A percentile compares a stretch with the other conserved stretches of the same genome.
Evolutionary conservation across 2,888 invertebrate species (phyloP).

Genomic region (Timandra comae): DNA sequence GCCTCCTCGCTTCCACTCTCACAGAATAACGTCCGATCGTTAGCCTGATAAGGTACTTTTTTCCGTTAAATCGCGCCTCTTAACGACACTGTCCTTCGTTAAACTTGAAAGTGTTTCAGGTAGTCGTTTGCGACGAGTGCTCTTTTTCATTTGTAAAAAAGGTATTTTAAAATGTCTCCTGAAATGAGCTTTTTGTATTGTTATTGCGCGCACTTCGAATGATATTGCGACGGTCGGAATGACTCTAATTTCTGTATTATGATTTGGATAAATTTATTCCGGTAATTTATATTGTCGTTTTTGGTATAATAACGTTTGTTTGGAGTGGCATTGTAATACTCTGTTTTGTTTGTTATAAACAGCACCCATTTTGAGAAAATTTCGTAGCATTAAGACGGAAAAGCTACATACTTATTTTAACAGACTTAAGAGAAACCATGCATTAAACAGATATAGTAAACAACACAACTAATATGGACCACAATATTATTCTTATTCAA

Average conservation of each 20-base stretch:
- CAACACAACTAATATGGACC: too few relatives aligned
- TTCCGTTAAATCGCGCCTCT: constrained; percentile 57
- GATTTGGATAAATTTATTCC: constrained; percentile 10
- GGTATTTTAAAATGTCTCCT: constrained; percentile 39
- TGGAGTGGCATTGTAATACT: neutral
- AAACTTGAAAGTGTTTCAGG: constrained; percentile 64
- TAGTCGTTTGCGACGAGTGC: constrained; percentile 57
- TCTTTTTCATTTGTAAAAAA: constrained; percentile 59
- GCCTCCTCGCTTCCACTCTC: constrained; percentile 5
- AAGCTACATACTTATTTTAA: too few relatives aligned
- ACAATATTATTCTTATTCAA: too few relatives aligned
- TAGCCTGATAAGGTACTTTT: constrained; percentile 62
- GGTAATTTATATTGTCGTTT: constrained; percentile 5
- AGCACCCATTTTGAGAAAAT: too few relatives aligned
- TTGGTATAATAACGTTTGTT: neutral
- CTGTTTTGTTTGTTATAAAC: too few relatives aligned
- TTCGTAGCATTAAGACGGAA: too few relatives aligned
- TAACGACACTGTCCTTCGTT: constrained; percentile 61
- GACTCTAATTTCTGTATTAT: constrained; percentile 21
- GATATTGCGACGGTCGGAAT: constrained; percentile 23
- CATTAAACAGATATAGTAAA: too few relatives aligned
- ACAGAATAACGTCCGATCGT: constrained; percentile 46
- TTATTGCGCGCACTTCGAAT: constrained; percentile 38
- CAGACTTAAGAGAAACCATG: too few relatives aligned
- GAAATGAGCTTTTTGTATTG: constrained; percentile 46